Percentiles rank a stretch among this genome's conserved stretches.
These are phyloP conservation scores for Himalopsyche tibetana DNA, from an alignment of 2,888 invertebrate species.

Conservation along the genomic window DNA sequence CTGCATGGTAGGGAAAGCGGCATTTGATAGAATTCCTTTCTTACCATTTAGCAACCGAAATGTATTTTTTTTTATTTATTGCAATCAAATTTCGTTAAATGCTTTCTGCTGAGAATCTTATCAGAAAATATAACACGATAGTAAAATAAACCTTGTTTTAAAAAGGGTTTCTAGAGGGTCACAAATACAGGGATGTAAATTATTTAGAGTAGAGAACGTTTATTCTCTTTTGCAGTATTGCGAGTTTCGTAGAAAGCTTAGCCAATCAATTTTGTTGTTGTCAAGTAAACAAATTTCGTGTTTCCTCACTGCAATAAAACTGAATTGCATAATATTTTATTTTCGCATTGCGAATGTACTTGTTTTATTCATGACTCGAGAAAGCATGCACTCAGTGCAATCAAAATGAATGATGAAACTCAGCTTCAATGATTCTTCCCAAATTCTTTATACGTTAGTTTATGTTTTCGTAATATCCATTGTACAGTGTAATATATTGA, in stretches of 20 bases:
- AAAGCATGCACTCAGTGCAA: neutral
- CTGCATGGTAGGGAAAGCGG: no score
- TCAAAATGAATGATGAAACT: neutral
- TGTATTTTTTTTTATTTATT: no score
- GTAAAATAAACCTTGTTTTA: neutral
- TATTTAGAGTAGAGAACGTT: conserved; percentile 28
- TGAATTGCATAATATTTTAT: conserved; percentile 20
- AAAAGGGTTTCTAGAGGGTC: neutral
- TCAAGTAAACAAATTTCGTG: conserved; percentile 34
- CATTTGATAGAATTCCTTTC: no score
- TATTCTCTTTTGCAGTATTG: neutral
- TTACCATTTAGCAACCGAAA: no score
- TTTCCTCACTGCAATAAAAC: conserved; percentile 23
- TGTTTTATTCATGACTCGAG: neutral
- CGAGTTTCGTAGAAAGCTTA: conserved; percentile 17
- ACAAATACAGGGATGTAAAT: conserved; percentile 7
- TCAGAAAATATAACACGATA: neutral
- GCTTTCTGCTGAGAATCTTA: no score
- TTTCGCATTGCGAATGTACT: neutral
- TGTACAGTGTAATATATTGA: no score
- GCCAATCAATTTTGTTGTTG: conserved; percentile 27
- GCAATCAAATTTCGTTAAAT: no score
- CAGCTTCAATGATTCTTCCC: neutral
- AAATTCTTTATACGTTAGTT: no score
- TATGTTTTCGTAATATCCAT: no score